A percentile compares a stretch with the other conserved stretches of the same genome.
Evolutionary conservation across 2,888 invertebrate genomes (phyloP).

Genomic region (Drosophila birchii): DNA sequence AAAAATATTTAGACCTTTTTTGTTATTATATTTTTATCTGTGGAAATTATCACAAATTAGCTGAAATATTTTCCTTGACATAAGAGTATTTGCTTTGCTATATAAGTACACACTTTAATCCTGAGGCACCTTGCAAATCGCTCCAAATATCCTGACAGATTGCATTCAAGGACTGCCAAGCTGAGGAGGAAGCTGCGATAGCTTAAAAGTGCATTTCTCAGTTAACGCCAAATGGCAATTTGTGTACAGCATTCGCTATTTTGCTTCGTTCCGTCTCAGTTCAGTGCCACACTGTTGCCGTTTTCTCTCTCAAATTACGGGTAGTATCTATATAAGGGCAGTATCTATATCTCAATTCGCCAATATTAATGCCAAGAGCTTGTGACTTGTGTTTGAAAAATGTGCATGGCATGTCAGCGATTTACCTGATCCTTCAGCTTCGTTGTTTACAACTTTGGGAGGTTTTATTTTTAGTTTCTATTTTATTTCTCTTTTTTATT

Average conservation of each 20-base stretch:
- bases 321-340: conserved; percentile 43
- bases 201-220: conserved; percentile 79
- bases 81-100: conserved; percentile 9
- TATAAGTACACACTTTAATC: conserved; percentile 3
- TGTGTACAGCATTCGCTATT: conserved; percentile 58
- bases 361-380: conserved; percentile 63
- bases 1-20: not conserved
- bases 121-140: conserved; percentile 32
- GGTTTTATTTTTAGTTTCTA: not conserved
- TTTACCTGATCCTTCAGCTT: conserved; percentile 49
- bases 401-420: conserved; percentile 73
- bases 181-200: conserved; percentile 35
- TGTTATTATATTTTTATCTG: not conserved
- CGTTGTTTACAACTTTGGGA: conserved; percentile 25
- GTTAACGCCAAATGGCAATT: conserved; percentile 74
- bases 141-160: conserved; percentile 65
- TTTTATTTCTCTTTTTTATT: conserved; percentile 1
- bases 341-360: conserved; percentile 41
- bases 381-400: conserved; percentile 67
- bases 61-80: too few species aligned
- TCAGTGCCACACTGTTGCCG: conserved; percentile 13
- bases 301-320: conserved; percentile 69
- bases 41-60: not conserved
- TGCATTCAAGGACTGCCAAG: conserved; percentile 45
- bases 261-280: conserved; percentile 18